Conservation (phyloP, 2,797 vertebrate species). For the Cossypha polioptera region DNA sequence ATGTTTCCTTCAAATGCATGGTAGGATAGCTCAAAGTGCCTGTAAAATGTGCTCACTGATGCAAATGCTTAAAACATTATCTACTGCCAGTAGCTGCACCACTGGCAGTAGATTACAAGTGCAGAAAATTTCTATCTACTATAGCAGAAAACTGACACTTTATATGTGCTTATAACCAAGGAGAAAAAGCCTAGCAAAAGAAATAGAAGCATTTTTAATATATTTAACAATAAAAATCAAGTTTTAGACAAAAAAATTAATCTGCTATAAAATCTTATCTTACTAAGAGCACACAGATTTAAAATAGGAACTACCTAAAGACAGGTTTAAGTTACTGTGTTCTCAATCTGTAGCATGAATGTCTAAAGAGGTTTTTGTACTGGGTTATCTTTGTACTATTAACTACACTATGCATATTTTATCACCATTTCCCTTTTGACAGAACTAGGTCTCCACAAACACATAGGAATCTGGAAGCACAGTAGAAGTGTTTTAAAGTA, state of each 20-base stretch:
- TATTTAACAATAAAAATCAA: neutral
- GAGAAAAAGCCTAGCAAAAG: conserved; percentile 27
- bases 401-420: conserved; percentile 51
- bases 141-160: conserved; percentile 68
- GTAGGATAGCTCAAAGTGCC: conserved; percentile 51
- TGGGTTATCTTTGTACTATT: neutral
- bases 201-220: neutral
- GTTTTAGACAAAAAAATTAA: neutral
- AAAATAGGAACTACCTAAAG: neutral
- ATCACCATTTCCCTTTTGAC: conserved; percentile 38
- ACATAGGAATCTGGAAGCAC: neutral
- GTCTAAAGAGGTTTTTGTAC: neutral
- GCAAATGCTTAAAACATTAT: conserved; percentile 65
- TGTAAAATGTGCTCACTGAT: conserved; percentile 66
- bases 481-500: neutral
- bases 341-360: neutral
- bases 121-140: conserved; percentile 56
- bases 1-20: conserved; percentile 40
- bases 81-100: conserved; percentile 60
- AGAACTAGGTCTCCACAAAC: conserved; percentile 51
- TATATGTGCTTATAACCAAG: neutral
- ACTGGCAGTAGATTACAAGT: conserved; percentile 51
- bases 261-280: neutral
- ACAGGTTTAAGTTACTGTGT: neutral
- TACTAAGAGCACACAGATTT: neutral